phyloP scores from a whole-genome alignment of 2,797 vertebrate species.

The Trematomus bernacchii region DNA sequence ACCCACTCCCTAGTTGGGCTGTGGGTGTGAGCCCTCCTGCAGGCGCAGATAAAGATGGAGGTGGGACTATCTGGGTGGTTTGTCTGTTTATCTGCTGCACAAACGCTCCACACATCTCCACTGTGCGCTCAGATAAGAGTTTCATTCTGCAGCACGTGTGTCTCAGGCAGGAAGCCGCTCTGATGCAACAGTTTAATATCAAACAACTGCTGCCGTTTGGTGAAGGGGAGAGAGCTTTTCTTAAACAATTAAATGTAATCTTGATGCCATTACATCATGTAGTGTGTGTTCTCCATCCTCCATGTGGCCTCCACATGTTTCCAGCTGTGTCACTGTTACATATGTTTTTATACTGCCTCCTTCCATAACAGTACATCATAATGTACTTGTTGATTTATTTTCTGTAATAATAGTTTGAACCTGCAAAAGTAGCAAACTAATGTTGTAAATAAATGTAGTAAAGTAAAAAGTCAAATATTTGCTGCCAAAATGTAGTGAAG shows the following conservation, averaged over 20 bases:
- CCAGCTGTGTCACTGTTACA: conserved; percentile 1
- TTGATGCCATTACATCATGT: conserved; percentile 9
- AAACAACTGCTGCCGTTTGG: conserved; percentile 7
- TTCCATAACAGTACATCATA: too few species aligned
- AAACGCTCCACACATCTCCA: conserved; percentile 59
- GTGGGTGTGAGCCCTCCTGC: conserved; percentile 72
- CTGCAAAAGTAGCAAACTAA: too few species aligned
- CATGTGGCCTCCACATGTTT: background rate
- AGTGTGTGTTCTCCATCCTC: background rate
- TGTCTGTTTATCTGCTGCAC: conserved; percentile 77
- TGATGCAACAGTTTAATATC: conserved; percentile 9
- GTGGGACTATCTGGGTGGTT: conserved; percentile 73
- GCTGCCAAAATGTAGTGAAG: too few species aligned
- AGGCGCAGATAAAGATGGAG: conserved; percentile 79
- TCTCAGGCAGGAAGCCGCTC: conserved; percentile 8
- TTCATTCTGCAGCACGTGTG: conserved; percentile 11
- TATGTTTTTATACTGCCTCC: too few species aligned
- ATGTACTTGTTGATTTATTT: too few species aligned
- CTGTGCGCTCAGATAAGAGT: conserved; percentile 56
- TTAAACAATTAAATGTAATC: background rate
- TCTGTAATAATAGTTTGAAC: too few species aligned
- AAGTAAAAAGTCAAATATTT: too few species aligned
- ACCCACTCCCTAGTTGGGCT: conserved; percentile 72
- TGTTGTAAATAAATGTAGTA: too few species aligned
- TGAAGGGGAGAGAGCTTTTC: background rate